Conservation (phyloP, 2,113 vertebrate species). For the Clinocottus analis region DNA sequence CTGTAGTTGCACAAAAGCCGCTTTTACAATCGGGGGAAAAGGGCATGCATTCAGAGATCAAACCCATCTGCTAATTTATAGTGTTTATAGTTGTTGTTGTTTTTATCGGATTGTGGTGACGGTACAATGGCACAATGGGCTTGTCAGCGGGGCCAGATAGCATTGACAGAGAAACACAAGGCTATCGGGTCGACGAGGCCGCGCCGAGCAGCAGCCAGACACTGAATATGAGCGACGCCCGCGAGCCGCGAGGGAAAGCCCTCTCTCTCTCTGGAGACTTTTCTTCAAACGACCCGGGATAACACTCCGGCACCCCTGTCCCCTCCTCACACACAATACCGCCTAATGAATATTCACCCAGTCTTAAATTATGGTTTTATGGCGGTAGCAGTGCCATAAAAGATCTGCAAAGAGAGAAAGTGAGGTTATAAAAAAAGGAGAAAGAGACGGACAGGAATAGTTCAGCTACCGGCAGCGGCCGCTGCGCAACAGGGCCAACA, state of each 20-base stretch:
- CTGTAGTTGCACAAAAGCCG: conserved; percentile 48
- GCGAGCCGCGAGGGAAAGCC: conserved; percentile 1
- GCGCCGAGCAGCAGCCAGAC: conserved; percentile 8
- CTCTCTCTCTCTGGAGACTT: background rate
- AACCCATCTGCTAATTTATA: conserved; percentile 66
- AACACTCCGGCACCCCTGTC: conserved; percentile 1
- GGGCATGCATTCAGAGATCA: conserved; percentile 65
- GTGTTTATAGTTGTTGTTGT: conserved; percentile 53
- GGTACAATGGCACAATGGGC: conserved; percentile 62
- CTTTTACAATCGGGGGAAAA: conserved; percentile 57
- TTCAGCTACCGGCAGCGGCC: conserved; percentile 65
- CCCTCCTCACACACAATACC: conserved; percentile 54
- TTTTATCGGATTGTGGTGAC: conserved; percentile 40
- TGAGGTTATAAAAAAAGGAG: conserved; percentile 53
- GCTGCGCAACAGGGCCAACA: conserved; percentile 69
- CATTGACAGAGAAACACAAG: conserved; percentile 20
- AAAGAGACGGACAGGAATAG: conserved; percentile 60
- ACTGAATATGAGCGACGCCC: conserved; percentile 30
- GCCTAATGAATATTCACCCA: conserved; percentile 75
- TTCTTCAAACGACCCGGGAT: conserved; percentile 17
- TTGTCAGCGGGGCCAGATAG: conserved; percentile 21
- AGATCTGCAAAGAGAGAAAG: conserved; percentile 59
- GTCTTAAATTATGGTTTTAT: conserved; percentile 79
- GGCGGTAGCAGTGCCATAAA: conserved; percentile 74
- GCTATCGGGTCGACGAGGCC: conserved; percentile 4